Evolutionary conservation across 2,888 invertebrate species (phyloP), one percentile per base, ranked within the genome.

Genomic region (Lysandra coridon): DNA sequence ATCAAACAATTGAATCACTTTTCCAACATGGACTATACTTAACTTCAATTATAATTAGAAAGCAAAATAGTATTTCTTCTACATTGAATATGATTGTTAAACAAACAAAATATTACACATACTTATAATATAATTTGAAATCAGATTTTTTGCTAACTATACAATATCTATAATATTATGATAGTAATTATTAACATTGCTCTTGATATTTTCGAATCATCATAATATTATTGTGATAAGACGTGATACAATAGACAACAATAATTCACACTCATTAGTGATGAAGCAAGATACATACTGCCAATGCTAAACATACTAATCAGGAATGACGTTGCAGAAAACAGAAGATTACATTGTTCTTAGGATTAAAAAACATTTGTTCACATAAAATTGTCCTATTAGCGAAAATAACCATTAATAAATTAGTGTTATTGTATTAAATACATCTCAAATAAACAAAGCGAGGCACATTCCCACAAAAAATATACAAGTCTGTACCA

Each of bases 391-490:
- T 69, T 69, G 33, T 33, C 69, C 14, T 12, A 69, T 69, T 30
- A 69, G 12, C 30, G 64, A 30, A 69, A 69, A 33, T 33, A 33
- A 12, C 10, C 12, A 69, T 64, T 64, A 30, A 33, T 69, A 37
- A 33, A 14, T 69, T 69, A 69, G 69, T 3, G 3, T 30, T 30
- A 17, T 17, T 44, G 23, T 44, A 44, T 74, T 17, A 37, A 73
- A 74, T n/a, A 74, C 44, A 74, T n/a, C 30, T 30, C 30, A 64
- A 64, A 30, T 30, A 30, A 69, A 69, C 69, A 69, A 69, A 69
- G 69, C 69, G 69, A 69, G 69, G 69, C 33, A 33, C 14, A 12
- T 33, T 69, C 37, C 44, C n/a, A 44, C 40, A 74, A 74, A 74
- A 74, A 44, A 62, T 30, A 57, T 23, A 49, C 76, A 23, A 69